Evolutionary conservation across 2,888 invertebrate species (phyloP).

Genomic region (Ditylenchus weischeri): DNA sequence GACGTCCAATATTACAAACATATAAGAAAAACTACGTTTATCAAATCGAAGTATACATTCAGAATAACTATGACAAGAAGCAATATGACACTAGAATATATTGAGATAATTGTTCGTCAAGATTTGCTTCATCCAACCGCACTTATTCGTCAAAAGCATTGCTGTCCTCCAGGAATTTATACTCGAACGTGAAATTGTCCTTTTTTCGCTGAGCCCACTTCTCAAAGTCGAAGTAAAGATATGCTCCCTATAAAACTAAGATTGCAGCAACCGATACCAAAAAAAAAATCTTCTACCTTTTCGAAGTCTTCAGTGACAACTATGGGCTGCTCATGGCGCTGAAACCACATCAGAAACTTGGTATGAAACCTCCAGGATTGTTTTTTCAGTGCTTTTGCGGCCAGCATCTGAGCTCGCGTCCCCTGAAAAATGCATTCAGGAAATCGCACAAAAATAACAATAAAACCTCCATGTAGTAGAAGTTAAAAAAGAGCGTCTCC

Average conservation of each 20-base stretch:
- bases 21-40: too few species aligned
- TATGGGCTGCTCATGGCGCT: constrained; percentile 98
- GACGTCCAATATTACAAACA: too few species aligned
- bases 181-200: constrained; percentile 99
- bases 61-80: too few species aligned
- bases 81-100: too few species aligned
- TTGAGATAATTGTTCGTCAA: too few species aligned
- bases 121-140: too few species aligned
- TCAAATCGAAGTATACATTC: too few species aligned
- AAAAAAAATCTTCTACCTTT: too few species aligned
- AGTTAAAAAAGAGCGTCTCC: constrained; percentile 97
- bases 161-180: constrained; percentile 98
- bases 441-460: too few species aligned
- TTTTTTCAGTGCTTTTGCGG: constrained; percentile 97
- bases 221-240: constrained; percentile 99
- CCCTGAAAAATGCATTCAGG: constrained; percentile 65
- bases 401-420: constrained; percentile 97
- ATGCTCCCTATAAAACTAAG: constrained; percentile 82
- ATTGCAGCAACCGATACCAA: too few species aligned
- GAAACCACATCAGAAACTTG: constrained; percentile 99
- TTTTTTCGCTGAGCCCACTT: constrained; percentile 99
- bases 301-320: constrained; percentile 99
- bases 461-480: constrained; percentile 92
- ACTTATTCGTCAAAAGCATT: too few species aligned
- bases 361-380: constrained; percentile 99